Evolutionary conservation across 2,797 vertebrate genomes (phyloP), one percentile per base, ranked within the genome.

Genomic region (Ptychobarbus kaznakovi): DNA sequence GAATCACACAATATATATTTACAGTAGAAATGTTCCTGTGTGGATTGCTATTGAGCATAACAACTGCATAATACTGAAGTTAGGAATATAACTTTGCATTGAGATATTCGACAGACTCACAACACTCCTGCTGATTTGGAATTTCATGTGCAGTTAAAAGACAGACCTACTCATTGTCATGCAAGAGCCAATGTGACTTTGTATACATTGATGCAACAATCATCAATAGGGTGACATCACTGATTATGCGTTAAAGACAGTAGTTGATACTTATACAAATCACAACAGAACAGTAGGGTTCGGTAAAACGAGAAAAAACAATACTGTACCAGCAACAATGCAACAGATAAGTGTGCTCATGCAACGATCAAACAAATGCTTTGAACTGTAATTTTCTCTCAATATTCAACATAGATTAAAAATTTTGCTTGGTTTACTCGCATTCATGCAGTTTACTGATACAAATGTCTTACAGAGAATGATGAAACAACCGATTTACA

Each of bases 121-220:
- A 89, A 95, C 92, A 94, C 92, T 95, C 95, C 95, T 91, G 93
- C 93, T 92, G 94, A 94, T 93, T 65, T 49, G 25, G 49, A 83
- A 69, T 82, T 82, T 92, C 93, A 65, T 95, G 95, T 95, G 95
- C 95, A 95, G 95, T 95, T 93, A 94, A 93, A 94, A 91, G 89
- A 95, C 94, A 94, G 93, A 94, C 93, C 94, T 96, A 95, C 94
- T 95, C 93, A 93, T 91, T 94, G 90, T 95, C 97, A 98, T 97
- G 97, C 97, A 97, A 95, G 95, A 95, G 95, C 93, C 95, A 94
- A 94, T 92, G 92, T 94, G 89, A 88, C 81, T 81, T 75, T 85
- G 63, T 82, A 85, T 84, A 76, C 56, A 77, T 38, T 73, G 74
- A 82, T 88, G 86, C 83, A 89, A 82, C 82, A 84, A 74, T 81